Evolutionary conservation across 2,113 vertebrate genomes (phyloP), one percentile per base, ranked within the genome.

Genomic region (Pseudonaja textilis): DNA sequence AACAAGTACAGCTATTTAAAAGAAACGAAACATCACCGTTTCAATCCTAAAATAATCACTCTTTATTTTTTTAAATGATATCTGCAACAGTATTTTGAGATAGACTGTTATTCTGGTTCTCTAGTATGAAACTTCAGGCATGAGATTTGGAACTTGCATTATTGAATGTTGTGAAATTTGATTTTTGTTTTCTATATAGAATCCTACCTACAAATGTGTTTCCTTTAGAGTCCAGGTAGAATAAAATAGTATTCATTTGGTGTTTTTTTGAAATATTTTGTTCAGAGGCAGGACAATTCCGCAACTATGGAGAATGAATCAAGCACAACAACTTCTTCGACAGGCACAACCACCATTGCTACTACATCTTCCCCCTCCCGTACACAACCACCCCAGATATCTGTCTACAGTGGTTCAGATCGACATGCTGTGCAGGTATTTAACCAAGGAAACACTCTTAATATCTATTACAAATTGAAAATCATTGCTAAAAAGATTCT

Each of bases 391-490:
- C 98, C 98, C 0, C 98, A 98, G 93, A 96, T 98, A 39, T 98
- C 98, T 12, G 97, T 99, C 86, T 98, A 98, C 95, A 98, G 98
- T 3, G 96, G 98, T 90, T 97, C 98, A 1, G 98, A 99, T 96
- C 97, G 98, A 89, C 98, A 99, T 94, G 98, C 98, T 0, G 98
- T 99, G 5, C 99, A 99, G 98, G 98, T 99, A 98, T 96, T 86
- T 95, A 90, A 22, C 1, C 89, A 22, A 0, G 10, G 85, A 86
- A 87, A 1, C 45, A 0, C 0, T 92, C 42, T 0, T 22, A 54
- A 88, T 87, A 1, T 34, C 0, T 0, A 18, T 45, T n/a, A 12
- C 0, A 85, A 39, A 39, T 25, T 54, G 54, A 0, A 22, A 47
- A 7, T 5, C 61, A 50, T 14, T 52, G 34, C 12, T 10, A 81